A percentile compares a stretch with the other conserved stretches of the same genome.
These are phyloP conservation scores for Equus quagga DNA, from an alignment of 2,113 vertebrate genomes.

Conservation along the genomic window DNA sequence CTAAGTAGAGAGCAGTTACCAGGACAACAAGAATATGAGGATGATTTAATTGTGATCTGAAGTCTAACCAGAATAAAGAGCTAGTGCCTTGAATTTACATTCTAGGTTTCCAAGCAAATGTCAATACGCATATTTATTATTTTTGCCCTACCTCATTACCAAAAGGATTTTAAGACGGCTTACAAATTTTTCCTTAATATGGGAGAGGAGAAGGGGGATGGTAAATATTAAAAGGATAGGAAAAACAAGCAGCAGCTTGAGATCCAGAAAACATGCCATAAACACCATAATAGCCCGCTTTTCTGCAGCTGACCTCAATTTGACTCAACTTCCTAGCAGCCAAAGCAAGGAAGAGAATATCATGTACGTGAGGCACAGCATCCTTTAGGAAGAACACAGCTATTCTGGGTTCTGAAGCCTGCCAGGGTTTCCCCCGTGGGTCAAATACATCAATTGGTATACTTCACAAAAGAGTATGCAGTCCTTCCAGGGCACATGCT, in stretches of 20 bases:
- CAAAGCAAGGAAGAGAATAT: neutral
- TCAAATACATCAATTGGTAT: neutral
- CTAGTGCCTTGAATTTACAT: constrained; percentile 63
- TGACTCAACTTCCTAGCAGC: neutral
- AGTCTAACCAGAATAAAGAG: constrained; percentile 69
- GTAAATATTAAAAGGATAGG: neutral
- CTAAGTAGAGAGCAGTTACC: constrained; percentile 76
- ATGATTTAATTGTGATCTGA: constrained; percentile 76
- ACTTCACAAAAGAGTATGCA: neutral
- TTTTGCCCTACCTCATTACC: constrained; percentile 21
- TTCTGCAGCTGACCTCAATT: neutral
- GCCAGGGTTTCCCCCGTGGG: neutral
- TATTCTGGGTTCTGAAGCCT: neutral
- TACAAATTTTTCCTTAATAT: neutral
- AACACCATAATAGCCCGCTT: neutral
- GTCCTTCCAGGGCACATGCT: neutral
- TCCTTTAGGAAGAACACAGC: neutral
- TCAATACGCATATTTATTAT: constrained; percentile 58
- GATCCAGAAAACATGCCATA: neutral
- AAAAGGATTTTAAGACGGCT: constrained; percentile 36
- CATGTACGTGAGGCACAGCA: accelerated
- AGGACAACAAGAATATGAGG: constrained; percentile 80
- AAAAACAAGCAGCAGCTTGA: neutral
- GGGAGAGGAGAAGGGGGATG: neutral
- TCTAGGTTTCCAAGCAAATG: constrained; percentile 74